Evolutionary conservation across 2,797 vertebrate genomes (phyloP).

Genomic region (Bovichtus variegatus): DNA sequence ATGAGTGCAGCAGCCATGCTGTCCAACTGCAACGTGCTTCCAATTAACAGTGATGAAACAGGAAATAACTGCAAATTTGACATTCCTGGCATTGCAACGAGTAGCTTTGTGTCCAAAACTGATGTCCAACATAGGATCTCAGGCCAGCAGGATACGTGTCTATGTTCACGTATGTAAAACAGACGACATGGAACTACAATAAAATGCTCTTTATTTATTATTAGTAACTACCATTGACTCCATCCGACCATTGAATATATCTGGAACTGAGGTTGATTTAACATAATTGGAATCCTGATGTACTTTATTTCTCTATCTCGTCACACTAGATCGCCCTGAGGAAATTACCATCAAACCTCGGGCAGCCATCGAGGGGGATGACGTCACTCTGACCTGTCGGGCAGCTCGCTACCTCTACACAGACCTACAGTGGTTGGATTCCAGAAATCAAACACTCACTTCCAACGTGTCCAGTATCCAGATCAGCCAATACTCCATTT

Average conservation of each 20-base stretch:
- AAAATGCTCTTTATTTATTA: conserved; percentile 8
- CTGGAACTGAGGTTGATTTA: not conserved
- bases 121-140: conserved; percentile 37
- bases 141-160: conserved; percentile 27
- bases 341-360: conserved; percentile 71
- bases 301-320: conserved; percentile 25
- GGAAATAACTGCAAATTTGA: conserved; percentile 85
- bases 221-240: not conserved
- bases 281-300: conserved; percentile 14
- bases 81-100: conserved; percentile 75
- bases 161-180: conserved; percentile 24
- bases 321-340: conserved; percentile 72
- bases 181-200: not conserved
- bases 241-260: not conserved
- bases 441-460: conserved; percentile 73
- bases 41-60: conserved; percentile 88
- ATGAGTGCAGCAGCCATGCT: conserved; percentile 66
- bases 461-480: conserved; percentile 44
- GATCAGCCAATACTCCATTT: conserved; percentile 82
- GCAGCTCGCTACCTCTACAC: conserved; percentile 89
- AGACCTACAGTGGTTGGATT: conserved; percentile 85
- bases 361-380: conserved; percentile 81
- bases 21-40: conserved; percentile 81
- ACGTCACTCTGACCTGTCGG: conserved; percentile 86
- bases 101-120: conserved; percentile 54